phyloP scores from a whole-genome alignment of 2,113 vertebrate genomes.

The Montifringilla adamsi region DNA sequence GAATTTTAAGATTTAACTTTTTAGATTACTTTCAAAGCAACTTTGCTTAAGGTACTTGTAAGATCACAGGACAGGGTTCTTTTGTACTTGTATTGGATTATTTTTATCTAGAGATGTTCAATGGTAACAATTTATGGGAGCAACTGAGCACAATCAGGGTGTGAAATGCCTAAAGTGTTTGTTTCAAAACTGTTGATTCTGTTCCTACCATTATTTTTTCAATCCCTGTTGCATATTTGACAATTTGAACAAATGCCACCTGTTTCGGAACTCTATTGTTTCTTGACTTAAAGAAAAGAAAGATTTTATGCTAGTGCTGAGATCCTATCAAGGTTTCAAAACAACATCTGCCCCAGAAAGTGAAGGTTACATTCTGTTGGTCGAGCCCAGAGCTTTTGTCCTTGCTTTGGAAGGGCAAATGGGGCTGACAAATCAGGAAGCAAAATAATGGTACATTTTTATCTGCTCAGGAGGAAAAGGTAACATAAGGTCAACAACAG shows the following conservation, averaged over 20 bases:
- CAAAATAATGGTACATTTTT: not conserved
- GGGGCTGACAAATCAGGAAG: not conserved
- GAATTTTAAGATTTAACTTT: not conserved
- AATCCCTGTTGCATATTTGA: not conserved
- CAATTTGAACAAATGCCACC: not conserved
- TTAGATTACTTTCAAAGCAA: not conserved
- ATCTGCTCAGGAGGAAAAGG: not conserved
- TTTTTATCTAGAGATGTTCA: conserved; percentile 20
- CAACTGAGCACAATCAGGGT: not conserved
- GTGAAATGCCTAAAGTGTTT: not conserved
- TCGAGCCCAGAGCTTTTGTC: not conserved
- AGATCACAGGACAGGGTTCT: not conserved
- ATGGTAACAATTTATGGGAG: not conserved
- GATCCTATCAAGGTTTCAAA: not conserved
- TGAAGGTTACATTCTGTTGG: not conserved
- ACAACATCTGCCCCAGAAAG: not conserved
- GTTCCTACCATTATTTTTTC: not conserved
- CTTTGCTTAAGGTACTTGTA: not conserved
- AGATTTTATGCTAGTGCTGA: not conserved
- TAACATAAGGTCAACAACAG: not conserved
- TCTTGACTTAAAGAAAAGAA: not conserved
- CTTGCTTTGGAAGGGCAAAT: not conserved
- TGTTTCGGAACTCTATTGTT: not conserved
- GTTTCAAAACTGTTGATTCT: conserved; percentile 7
- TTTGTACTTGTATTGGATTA: not conserved